These are phyloP conservation scores for Pelobates cultripes DNA, from an alignment of 2,797 vertebrate genomes.

Conservation along the genomic window DNA sequence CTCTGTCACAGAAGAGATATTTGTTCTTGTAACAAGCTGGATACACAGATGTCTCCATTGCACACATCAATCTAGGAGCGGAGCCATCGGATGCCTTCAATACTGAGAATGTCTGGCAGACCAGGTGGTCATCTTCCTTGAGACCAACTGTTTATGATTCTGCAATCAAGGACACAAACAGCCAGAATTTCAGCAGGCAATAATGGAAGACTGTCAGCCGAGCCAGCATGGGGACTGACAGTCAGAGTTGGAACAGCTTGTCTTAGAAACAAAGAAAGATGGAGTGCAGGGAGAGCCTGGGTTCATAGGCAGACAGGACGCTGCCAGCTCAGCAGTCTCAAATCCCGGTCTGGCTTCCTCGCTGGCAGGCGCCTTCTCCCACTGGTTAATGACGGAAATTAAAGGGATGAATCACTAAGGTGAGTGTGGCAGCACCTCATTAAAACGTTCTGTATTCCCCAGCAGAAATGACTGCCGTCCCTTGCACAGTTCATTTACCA, in stretches of 20 bases:
- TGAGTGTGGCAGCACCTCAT: conserved; percentile 65
- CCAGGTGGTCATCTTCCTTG: not conserved
- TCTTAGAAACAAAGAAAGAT: conserved; percentile 18
- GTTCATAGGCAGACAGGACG: not conserved
- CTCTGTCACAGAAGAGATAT: too few relatives aligned
- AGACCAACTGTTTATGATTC: not conserved
- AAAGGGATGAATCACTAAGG: conserved; percentile 64
- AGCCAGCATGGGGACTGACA: conserved; percentile 1
- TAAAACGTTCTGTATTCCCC: conserved; percentile 70
- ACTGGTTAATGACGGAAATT: conserved; percentile 63
- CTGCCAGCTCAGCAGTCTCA: conserved; percentile 59
- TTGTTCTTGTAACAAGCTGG: too few relatives aligned
- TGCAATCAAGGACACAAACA: not conserved
- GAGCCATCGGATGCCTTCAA: too few relatives aligned
- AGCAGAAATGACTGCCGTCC: conserved; percentile 61
- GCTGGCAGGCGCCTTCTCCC: conserved; percentile 29
- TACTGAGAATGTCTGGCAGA: not conserved
- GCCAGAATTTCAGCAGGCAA: not conserved
- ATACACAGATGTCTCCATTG: too few relatives aligned
- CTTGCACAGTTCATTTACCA: conserved; percentile 76
- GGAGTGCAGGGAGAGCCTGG: not conserved
- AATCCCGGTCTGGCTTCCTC: conserved; percentile 4
- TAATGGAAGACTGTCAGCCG: conserved; percentile 11
- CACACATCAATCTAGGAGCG: too few relatives aligned
- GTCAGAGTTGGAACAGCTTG: conserved; percentile 36